Evolutionary conservation across 37 sponge, comb jelly and placozoan genomes (phyloP), one percentile per base, ranked within the genome.

Genomic region (Spongilla lacustris): DNA sequence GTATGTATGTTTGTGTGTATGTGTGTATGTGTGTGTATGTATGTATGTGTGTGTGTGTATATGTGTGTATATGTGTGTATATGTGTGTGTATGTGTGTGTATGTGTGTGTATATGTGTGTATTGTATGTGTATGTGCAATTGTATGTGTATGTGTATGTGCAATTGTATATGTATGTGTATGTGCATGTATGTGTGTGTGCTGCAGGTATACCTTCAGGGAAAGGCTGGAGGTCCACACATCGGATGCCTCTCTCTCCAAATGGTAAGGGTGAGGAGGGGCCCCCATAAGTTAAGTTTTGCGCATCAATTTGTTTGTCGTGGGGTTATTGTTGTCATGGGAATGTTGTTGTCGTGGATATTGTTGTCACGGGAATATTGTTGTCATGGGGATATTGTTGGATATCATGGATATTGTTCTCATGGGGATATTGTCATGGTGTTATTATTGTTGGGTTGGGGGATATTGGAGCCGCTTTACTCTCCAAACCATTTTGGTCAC

Each of bases 201-300:
- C 6, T 77, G 32, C 78, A 87, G 88, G 80, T 88, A 6, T 95
- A 82, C 72, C 69, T 95, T 8, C 70, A 86, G 48, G 28, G 50
- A 14, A 28, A 13, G 24, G 83, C 81, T 72, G 84, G 78, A 48
- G 89, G 90, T n/a, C 90, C 90, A 30, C 95, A 95, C 78, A 78
- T 69, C 41, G 58, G 84, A n/a, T 95, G 95, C 85, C 73, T 87
- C 79, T 74, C 71, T 46, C 81, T 95, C 32, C 81, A 75, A 36
- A 69, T 92, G 90, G 95, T 95, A 68, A 77, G 76, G 13, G 41
- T 41, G 6, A 41, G 41, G 41, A 6, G 41, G 6, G 41, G 41
- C 6, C 41, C 41, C 6, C 41, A n/a, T n/a, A n/a, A n/a, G n/a
- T n/a, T n/a, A n/a, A n/a, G n/a, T n/a, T n/a, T n/a, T n/a, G n/a